phyloP scores from a whole-genome alignment of 2,888 invertebrate genomes.

The Dioctria rufipes region DNA sequence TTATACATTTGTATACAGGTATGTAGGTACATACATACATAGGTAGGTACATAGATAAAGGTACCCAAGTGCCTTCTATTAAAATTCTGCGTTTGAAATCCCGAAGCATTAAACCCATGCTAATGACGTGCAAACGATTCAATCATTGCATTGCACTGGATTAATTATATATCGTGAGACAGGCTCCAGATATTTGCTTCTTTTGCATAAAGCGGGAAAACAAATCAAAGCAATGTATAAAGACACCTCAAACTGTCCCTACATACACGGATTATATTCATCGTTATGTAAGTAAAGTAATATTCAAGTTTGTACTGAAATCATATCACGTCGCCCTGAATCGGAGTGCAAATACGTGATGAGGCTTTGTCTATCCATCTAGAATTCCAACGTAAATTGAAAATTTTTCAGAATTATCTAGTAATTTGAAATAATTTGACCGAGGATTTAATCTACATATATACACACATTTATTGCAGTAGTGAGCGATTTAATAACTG shows the following conservation, averaged over 20 bases:
- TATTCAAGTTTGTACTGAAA: slow-evolving; percentile 7
- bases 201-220: neutral
- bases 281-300: neutral
- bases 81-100: slow-evolving; percentile 42
- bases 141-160: slow-evolving; percentile 31
- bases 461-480: too few species aligned
- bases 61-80: slow-evolving; percentile 14
- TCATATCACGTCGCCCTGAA: slow-evolving; percentile 9
- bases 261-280: neutral
- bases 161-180: neutral
- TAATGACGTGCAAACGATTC: slow-evolving; percentile 46
- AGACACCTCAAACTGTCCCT: neutral
- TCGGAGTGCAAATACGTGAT: slow-evolving; percentile 16
- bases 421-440: too few species aligned
- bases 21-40: neutral
- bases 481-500: too few species aligned
- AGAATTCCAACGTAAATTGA: slow-evolving; percentile 3
- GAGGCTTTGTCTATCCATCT: neutral
- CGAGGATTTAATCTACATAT: too few species aligned
- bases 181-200: slow-evolving; percentile 11
- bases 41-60: neutral
- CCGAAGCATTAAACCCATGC: slow-evolving; percentile 28
- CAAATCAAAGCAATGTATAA: neutral
- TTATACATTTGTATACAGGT: neutral
- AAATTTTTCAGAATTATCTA: neutral